These are phyloP conservation scores for Coleophora flavipennella DNA, from an alignment of 2,888 invertebrate genomes.

Conservation along the genomic window DNA sequence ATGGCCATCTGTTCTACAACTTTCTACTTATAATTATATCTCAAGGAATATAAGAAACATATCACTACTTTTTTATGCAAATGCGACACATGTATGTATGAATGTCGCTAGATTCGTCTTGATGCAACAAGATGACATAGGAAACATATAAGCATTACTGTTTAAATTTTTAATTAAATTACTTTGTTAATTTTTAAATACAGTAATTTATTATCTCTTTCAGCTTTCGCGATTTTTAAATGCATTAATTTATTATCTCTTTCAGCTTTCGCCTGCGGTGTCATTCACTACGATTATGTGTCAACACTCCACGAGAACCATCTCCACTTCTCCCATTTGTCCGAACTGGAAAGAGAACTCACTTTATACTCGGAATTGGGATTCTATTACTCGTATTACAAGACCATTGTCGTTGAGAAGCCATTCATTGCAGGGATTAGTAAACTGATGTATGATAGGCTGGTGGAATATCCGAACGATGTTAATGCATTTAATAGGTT, in stretches of 20 bases:
- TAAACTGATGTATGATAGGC: slow-evolving; percentile 78
- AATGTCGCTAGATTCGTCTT: too few relatives aligned
- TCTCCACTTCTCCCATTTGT: slow-evolving; percentile 86
- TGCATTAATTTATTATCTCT: too few relatives aligned
- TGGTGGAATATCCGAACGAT: slow-evolving; percentile 85
- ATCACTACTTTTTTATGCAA: too few relatives aligned
- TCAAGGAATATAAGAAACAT: too few relatives aligned
- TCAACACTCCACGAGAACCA: slow-evolving; percentile 85
- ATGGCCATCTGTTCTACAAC: too few relatives aligned
- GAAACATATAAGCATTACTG: too few relatives aligned
- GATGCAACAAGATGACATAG: too few relatives aligned
- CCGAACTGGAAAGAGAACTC: slow-evolving; percentile 88
- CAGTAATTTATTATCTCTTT: too few relatives aligned
- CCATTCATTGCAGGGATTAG: slow-evolving; percentile 75
- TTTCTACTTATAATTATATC: too few relatives aligned
- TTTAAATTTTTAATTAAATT: too few relatives aligned
- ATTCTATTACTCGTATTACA: slow-evolving; percentile 91
- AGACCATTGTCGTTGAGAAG: slow-evolving; percentile 79
- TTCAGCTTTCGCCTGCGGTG: slow-evolving; percentile 73
- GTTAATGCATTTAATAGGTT: slow-evolving; percentile 88
- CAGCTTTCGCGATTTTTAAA: slow-evolving; percentile 72
- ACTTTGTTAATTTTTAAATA: too few relatives aligned
- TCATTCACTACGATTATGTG: slow-evolving; percentile 78
- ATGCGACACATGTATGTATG: too few relatives aligned
- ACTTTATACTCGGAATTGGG: slow-evolving; percentile 91